A percentile compares a stretch with the other conserved stretches of the same genome.
Evolutionary conservation across 1,140 invertebrate species (phyloP).

Genomic region (Caenorhabditis remanei): DNA sequence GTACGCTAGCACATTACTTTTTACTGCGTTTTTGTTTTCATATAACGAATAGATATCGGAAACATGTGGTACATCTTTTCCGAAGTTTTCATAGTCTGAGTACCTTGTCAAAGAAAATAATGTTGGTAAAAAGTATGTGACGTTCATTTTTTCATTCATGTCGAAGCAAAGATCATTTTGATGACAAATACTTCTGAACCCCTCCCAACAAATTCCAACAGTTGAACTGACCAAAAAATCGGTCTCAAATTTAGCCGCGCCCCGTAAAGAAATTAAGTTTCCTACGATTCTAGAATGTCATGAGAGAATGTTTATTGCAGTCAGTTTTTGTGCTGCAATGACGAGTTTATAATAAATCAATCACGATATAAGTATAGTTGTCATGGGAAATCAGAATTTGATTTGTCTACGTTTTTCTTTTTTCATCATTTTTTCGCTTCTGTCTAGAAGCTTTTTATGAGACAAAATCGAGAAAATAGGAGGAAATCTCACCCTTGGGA

Average conservation of each 20-base stretch:
- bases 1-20: no score
- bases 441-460: neutral
- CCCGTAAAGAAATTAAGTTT: neutral
- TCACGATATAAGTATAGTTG: neutral
- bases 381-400: constrained; percentile 24
- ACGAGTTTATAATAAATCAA: constrained; percentile 14
- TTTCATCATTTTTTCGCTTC: neutral
- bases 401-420: constrained; percentile 4
- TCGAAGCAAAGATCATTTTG: constrained; percentile 14
- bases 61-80: neutral
- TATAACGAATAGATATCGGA: neutral
- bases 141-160: neutral
- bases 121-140: neutral
- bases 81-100: constrained; percentile 1
- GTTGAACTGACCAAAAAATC: constrained; percentile 42
- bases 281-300: neutral
- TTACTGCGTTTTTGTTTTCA: no score
- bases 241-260: neutral
- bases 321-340: neutral
- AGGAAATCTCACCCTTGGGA: constrained; percentile 61
- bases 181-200: neutral
- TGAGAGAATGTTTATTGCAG: neutral
- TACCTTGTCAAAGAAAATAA: neutral
- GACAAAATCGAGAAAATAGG: neutral
- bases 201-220: constrained; percentile 8